Evolutionary conservation across 30 jellyfish, hydroid and myxozoan species (phyloP).

Genomic region (Rhopilema esculentum): DNA sequence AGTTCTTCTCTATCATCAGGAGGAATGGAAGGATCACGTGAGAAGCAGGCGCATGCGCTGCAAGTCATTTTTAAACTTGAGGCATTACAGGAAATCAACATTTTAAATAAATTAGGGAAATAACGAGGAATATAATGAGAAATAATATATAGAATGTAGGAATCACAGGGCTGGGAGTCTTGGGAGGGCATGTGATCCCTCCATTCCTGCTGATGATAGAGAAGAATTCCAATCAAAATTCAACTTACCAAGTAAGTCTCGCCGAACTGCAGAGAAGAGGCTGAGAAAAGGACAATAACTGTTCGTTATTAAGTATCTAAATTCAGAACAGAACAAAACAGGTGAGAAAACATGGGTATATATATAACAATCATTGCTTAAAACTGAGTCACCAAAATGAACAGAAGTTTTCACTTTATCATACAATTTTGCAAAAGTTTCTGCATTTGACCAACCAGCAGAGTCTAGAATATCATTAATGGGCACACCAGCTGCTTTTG

Average conservation of each 20-base stretch:
- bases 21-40: constrained; percentile 66
- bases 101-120: not conserved
- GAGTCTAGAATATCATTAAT: not conserved
- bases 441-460: constrained; percentile 7
- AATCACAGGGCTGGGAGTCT: not conserved
- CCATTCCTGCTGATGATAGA: constrained; percentile 11
- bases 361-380: not conserved
- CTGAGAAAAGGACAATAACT: no score
- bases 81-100: not conserved
- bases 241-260: constrained; percentile 15
- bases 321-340: no score
- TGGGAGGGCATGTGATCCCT: constrained; percentile 22
- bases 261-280: not conserved
- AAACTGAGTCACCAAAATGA: not conserved
- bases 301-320: no score
- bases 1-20: constrained; percentile 53
- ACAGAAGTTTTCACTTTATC: not conserved
- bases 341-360: no score
- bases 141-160: not conserved
- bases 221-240: constrained; percentile 1
- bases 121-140: not conserved
- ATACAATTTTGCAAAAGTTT: not conserved
- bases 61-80: constrained; percentile 15
- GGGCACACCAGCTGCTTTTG: not conserved
- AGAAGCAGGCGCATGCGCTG: constrained; percentile 71